Evolutionary conservation across 2,113 vertebrate genomes (phyloP).

Genomic region (Poeciliopsis occidentalis): DNA sequence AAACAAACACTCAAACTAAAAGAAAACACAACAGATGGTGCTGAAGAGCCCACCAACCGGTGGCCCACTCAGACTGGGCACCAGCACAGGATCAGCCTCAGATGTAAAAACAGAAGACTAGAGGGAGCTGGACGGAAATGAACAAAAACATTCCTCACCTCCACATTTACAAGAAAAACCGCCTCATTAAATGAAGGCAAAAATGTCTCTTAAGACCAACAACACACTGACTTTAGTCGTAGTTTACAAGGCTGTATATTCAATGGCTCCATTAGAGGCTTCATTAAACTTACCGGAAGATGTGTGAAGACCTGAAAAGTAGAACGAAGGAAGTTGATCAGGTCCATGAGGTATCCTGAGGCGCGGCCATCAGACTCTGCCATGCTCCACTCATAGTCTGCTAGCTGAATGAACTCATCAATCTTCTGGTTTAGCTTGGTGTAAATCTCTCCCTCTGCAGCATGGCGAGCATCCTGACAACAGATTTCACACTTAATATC

Average conservation of each 20-base stretch:
- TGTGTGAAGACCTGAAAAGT: conserved; percentile 99
- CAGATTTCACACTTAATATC: neutral
- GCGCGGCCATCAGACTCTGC: conserved; percentile 93
- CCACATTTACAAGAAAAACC: too few relatives aligned
- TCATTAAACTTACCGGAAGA: conserved; percentile 89
- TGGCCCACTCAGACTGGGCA: conserved; percentile 16
- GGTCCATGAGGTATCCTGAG: conserved; percentile 98
- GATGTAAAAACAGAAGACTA: too few relatives aligned
- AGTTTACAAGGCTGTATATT: neutral
- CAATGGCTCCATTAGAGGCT: neutral
- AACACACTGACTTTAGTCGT: neutral
- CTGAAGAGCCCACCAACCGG: conserved; percentile 25
- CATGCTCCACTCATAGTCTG: conserved; percentile 98
- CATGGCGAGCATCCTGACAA: conserved; percentile 92
- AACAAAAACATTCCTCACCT: too few relatives aligned
- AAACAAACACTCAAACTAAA: conserved; percentile 19
- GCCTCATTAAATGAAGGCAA: too few relatives aligned
- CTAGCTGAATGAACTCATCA: conserved; percentile 97
- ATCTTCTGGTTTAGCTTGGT: conserved; percentile 99
- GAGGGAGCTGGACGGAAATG: too few relatives aligned
- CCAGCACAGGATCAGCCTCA: neutral
- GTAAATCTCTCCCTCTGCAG: conserved; percentile 98
- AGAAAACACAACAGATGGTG: conserved; percentile 26
- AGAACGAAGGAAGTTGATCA: conserved; percentile 98
- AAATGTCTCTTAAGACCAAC: conserved; percentile 4